Evolutionary conservation across 2,888 invertebrate genomes (phyloP), one percentile per base, ranked within the genome.

Genomic region (Zaprionus lineosus): DNA sequence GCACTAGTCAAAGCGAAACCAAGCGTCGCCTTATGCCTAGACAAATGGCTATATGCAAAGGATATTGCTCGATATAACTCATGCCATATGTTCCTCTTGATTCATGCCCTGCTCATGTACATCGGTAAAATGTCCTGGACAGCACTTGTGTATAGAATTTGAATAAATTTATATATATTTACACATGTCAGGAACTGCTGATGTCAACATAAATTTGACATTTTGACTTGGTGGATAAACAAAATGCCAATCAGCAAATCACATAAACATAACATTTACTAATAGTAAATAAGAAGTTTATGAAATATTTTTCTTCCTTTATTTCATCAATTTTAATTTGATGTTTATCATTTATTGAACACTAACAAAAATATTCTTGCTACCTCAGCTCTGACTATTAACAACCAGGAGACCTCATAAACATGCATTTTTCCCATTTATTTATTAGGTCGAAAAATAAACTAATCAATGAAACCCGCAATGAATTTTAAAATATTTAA

Each of bases 21-120:
- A 46, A 15, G 18, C 24, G 19, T 34, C 3, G 2, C 14, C 24
- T 33, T 12, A 19, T 48, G 15, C 41, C 50, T 43, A 69, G 52
- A 70, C 64, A 70, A 67, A 67, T 67, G 58, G 52, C 52, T 40
- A 47, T 41, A 18, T 43, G 46, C 8, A 40, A 15, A 16, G 41
- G 14, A 33, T 63, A 29, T 34, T 8, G 31, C 14, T 29, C 9
- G 21, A 8, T 18, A 34, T 18, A 61, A 39, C 28, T 67, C 31
- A 50, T 26, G 29, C 11, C 33, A 16, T 1, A 24, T 24, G 24
- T 18, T 41, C 15, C n/a, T n/a, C n/a, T n/a, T n/a, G n/a, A n/a
- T n/a, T n/a, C n/a, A n/a, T n/a, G n/a, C n/a, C n/a, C n/a, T n/a
- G n/a, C n/a, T n/a, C n/a, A n/a, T n/a, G n/a, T n/a, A n/a, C n/a